Percentiles rank a stretch among this genome's conserved stretches.
Evolutionary conservation across 2,797 vertebrate genomes (phyloP).

Genomic region (Amblyopsis hoosieri): DNA sequence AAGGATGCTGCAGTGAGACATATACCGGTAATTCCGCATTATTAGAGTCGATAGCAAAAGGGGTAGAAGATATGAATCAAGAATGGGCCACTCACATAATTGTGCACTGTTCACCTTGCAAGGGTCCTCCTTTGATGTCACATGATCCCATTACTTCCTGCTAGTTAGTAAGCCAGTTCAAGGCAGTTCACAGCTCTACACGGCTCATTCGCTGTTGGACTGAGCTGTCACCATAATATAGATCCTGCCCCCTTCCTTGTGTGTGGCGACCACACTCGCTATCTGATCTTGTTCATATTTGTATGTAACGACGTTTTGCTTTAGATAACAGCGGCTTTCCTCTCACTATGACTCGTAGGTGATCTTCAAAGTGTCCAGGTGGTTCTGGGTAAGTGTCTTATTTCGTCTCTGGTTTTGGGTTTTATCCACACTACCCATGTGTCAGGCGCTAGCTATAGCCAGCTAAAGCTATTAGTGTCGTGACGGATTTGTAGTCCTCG

Average conservation of each 20-base stretch:
- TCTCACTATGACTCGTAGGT: constrained; percentile 78
- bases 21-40: too few species aligned
- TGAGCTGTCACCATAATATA: constrained; percentile 66
- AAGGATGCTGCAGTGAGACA: too few species aligned
- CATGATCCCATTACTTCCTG: constrained; percentile 65
- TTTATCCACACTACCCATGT: constrained; percentile 60
- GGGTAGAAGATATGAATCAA: too few species aligned
- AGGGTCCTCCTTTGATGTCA: constrained; percentile 45
- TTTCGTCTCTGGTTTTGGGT: constrained; percentile 5
- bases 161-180: constrained; percentile 65
- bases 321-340: constrained; percentile 57
- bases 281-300: constrained; percentile 4
- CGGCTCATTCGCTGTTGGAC: constrained; percentile 49
- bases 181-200: constrained; percentile 65
- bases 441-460: constrained; percentile 49
- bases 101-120: too few species aligned
- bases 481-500: background rate
- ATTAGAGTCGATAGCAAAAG: too few species aligned
- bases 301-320: constrained; percentile 51
- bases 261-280: constrained; percentile 38
- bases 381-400: constrained; percentile 79
- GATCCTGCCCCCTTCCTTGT: constrained; percentile 16
- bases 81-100: too few species aligned
- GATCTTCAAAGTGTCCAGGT: constrained; percentile 80
- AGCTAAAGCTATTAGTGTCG: constrained; percentile 34